Base-by-base conservation (phyloP, 92 coral and sea anemone genomes). In the Metridium senile region DNA sequence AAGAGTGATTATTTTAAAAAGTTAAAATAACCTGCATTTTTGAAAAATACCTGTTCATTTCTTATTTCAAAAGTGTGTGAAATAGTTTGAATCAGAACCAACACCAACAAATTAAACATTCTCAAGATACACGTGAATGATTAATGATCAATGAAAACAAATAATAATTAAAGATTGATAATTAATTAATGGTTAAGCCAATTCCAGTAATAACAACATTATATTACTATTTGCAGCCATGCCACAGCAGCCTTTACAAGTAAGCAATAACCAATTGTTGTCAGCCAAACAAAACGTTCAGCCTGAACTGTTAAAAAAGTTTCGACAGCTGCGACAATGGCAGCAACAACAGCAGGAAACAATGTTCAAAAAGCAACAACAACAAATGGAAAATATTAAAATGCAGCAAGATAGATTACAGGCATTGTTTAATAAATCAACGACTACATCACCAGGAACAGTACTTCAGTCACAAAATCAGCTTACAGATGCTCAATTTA, bases 321-420 rank as follows among this genome's bases (percentile, higher is more conserved):
- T 96, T 63, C 77, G 96, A 34, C 96, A 96, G 65, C 89, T 96
- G 21, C 93, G 95, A 23, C 99, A 87, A n/a, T 96, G 99, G 99
- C 97, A 93, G 33, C 97, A 92, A 62, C 99, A 96, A 26, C 95
- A 92, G 31, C 97, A 96, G 58, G 96, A 96, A 52, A 96, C 85
- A 81, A 92, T 96, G 97, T 80, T 82, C 76, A 81, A 83, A 54
- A 97, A 87, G 49, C 99, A 87, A 30, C 97, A 88, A 45, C 91
- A 89, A 56, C 89, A 85, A 33, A 85, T 89, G 93, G 93, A 88
- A 62, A 81, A 89, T 1, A 51, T 93, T 0, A 83, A 66, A 74
- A 78, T 84, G 84, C 93, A 87, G 49, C 90, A 89, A 47, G 84
- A 78, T 56, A 80, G 82, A 52, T 74, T 90, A 58, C 82, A 86